These are phyloP conservation scores for Caenorhabditis japonica DNA, from an alignment of 2,888 invertebrate species.

Conservation along the genomic window DNA sequence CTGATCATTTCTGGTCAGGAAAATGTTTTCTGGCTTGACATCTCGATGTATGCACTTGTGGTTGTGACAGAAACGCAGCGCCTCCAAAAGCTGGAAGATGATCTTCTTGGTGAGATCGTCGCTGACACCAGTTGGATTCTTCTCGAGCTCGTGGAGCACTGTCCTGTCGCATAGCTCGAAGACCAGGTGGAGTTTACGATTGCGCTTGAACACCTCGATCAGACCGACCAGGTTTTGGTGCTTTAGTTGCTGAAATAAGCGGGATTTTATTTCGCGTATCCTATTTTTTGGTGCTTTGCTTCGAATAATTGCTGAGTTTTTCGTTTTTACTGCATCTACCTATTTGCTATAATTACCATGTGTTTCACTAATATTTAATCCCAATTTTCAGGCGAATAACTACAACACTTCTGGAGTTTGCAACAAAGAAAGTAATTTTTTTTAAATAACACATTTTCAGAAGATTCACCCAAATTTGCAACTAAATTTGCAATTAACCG, in stretches of 20 bases:
- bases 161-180: constrained; percentile 99
- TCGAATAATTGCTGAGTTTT: not conserved
- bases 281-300: not conserved
- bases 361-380: not conserved
- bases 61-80: constrained; percentile 95
- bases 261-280: not conserved
- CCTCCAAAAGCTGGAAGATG: constrained; percentile 93
- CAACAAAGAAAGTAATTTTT: not conserved
- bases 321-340: not conserved
- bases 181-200: constrained; percentile 93
- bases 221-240: constrained; percentile 97
- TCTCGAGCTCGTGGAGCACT: constrained; percentile 94
- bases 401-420: not conserved
- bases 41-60: constrained; percentile 83
- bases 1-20: constrained; percentile 90
- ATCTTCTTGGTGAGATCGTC: constrained; percentile 91
- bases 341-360: too few relatives aligned
- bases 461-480: too few relatives aligned
- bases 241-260: constrained; percentile 88
- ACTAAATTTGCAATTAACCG: too few relatives aligned
- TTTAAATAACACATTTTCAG: too few relatives aligned
- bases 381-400: not conserved
- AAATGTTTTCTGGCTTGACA: constrained; percentile 98
- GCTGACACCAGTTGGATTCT: constrained; percentile 89
- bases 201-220: constrained; percentile 95